phyloP scores from a whole-genome alignment of 2,113 vertebrate genomes.

The Passer domesticus region DNA sequence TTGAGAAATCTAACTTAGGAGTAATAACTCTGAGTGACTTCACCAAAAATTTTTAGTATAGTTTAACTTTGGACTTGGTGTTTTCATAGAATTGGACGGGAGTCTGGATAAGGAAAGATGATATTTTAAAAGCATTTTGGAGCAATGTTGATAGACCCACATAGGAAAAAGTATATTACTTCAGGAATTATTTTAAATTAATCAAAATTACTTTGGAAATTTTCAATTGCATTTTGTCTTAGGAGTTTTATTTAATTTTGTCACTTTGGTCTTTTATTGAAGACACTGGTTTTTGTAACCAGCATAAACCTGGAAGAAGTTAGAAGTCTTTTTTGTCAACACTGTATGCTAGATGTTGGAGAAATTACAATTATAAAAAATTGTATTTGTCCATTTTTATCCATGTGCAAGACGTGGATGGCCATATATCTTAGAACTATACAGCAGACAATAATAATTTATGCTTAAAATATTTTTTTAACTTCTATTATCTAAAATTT shows the following conservation, averaged over 20 bases:
- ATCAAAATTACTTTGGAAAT: neutral
- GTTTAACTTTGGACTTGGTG: neutral
- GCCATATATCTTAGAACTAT: neutral
- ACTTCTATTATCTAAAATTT: neutral
- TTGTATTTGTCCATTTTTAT: neutral
- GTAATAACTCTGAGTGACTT: neutral
- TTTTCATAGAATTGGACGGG: neutral
- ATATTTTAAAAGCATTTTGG: neutral
- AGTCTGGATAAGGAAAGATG: neutral
- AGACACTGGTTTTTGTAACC: neutral
- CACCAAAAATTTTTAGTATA: neutral
- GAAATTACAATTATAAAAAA: neutral
- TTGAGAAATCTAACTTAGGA: neutral
- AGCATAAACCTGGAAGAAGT: neutral
- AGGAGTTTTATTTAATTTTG: neutral
- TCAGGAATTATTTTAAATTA: neutral
- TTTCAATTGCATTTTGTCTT: neutral
- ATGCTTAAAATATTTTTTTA: neutral
- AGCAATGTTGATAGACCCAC: neutral
- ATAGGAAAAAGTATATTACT: neutral
- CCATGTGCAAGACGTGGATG: fast-evolving
- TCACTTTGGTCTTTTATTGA: neutral
- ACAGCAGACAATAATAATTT: neutral
- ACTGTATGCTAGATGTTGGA: neutral
- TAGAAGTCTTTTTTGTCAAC: neutral